phyloP scores from a whole-genome alignment of 2,888 invertebrate species.

The Phasia obesa region DNA sequence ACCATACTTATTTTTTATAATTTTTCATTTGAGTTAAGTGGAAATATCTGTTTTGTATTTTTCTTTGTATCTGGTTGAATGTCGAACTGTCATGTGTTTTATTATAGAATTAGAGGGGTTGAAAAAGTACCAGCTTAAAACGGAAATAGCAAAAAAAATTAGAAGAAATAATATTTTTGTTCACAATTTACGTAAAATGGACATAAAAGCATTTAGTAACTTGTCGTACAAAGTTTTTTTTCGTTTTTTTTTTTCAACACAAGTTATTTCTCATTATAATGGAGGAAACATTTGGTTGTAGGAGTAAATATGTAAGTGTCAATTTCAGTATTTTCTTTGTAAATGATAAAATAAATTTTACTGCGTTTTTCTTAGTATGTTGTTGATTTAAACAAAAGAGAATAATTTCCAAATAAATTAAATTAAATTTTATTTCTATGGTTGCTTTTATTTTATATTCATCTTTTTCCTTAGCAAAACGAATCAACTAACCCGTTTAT shows the following conservation, averaged over 20 bases:
- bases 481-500: too few species aligned
- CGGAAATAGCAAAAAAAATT: neutral
- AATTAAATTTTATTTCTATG: slow-evolving; percentile 66
- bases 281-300: neutral
- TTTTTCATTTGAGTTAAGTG: slow-evolving; percentile 67
- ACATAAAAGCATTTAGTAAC: slow-evolving; percentile 41
- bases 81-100: slow-evolving; percentile 57
- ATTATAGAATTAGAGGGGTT: neutral
- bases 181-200: slow-evolving; percentile 31
- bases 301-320: neutral
- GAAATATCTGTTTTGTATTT: slow-evolving; percentile 67
- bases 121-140: neutral
- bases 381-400: slow-evolving; percentile 6
- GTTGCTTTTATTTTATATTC: slow-evolving; percentile 25
- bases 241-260: neutral
- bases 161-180: neutral
- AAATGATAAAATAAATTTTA: slow-evolving; percentile 16
- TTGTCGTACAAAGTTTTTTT: neutral
- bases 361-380: slow-evolving; percentile 1
- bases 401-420: slow-evolving; percentile 61
- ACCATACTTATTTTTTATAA: slow-evolving; percentile 28
- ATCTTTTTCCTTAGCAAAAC: too few species aligned
- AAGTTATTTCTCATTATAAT: neutral
- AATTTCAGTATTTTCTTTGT: slow-evolving; percentile 22
- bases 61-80: slow-evolving; percentile 61